Conservation (phyloP, 2,113 vertebrate species). For the Spermophilus dauricus region DNA sequence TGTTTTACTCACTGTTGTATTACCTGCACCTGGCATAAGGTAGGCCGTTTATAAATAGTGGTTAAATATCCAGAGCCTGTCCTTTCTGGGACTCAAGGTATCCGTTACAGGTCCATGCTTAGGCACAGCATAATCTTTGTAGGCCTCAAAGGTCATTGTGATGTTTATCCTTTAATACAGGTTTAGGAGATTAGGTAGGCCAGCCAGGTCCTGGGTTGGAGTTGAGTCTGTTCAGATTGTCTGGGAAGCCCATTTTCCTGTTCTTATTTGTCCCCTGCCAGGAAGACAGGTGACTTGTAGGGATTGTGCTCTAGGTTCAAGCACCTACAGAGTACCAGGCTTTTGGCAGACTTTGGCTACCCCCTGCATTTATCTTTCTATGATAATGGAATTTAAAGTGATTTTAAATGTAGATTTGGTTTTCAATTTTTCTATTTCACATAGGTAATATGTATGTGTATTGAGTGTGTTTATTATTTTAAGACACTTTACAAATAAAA, state of each 20-base stretch:
- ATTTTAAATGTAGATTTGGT: conserved; percentile 25
- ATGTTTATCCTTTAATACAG: background rate
- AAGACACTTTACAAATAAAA: conserved; percentile 41
- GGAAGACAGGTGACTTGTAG: background rate
- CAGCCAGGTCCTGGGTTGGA: background rate
- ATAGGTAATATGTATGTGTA: background rate
- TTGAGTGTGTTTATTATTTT: conserved; percentile 10
- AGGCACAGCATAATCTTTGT: background rate
- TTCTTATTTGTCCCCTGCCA: background rate
- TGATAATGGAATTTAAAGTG: conserved; percentile 49
- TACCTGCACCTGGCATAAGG: background rate
- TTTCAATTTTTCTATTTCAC: conserved; percentile 4
- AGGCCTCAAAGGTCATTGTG: background rate
- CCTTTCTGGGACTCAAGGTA: background rate
- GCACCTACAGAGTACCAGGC: background rate
- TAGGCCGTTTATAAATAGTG: background rate
- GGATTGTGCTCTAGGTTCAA: conserved; percentile 48
- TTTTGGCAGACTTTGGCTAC: background rate
- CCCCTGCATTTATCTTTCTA: conserved; percentile 19
- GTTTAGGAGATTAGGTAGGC: background rate
- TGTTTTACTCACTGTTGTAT: background rate
- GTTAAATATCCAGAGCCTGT: background rate
- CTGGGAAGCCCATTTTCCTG: background rate
- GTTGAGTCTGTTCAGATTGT: background rate
- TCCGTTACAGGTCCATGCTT: background rate